Evolutionary conservation across 2,113 vertebrate species (phyloP).

Genomic region (Oryctolagus cuniculus): DNA sequence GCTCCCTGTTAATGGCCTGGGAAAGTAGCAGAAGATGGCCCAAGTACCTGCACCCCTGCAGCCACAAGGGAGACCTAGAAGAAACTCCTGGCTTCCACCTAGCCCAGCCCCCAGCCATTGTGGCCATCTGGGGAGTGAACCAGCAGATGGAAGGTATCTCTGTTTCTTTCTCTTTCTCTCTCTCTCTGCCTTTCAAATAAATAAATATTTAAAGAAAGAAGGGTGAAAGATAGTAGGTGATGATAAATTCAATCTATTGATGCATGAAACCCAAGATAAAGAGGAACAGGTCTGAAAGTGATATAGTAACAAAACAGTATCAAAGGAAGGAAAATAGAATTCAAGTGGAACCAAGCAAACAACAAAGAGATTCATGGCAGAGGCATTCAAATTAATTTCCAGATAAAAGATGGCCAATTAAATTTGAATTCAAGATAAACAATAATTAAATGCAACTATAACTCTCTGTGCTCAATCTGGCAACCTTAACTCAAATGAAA

Average conservation of each 20-base stretch:
- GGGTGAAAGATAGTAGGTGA: not conserved
- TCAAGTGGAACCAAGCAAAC: not conserved
- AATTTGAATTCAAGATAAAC: constrained; percentile 35
- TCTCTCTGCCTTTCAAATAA: too few species aligned
- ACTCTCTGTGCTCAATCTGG: not conserved
- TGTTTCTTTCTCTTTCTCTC: too few species aligned
- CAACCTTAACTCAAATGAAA: not conserved
- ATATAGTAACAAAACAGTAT: not conserved
- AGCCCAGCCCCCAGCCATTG: too few species aligned
- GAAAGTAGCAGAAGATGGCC: too few species aligned
- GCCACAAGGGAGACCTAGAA: too few species aligned
- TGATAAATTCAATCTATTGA: not conserved
- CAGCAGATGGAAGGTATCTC: too few species aligned
- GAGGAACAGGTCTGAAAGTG: not conserved
- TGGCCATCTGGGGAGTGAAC: too few species aligned
- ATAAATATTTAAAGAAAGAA: too few species aligned
- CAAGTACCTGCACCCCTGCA: too few species aligned
- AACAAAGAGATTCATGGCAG: constrained; percentile 7
- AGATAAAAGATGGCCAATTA: not conserved
- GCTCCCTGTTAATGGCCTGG: too few species aligned
- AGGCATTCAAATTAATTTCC: not conserved
- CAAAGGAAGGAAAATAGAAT: not conserved
- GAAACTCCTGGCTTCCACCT: too few species aligned
- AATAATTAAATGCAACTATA: constrained; percentile 38
- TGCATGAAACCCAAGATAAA: not conserved